Conservation (phyloP, 2,113 vertebrate genomes). For the Dasyurus viverrinus region DNA sequence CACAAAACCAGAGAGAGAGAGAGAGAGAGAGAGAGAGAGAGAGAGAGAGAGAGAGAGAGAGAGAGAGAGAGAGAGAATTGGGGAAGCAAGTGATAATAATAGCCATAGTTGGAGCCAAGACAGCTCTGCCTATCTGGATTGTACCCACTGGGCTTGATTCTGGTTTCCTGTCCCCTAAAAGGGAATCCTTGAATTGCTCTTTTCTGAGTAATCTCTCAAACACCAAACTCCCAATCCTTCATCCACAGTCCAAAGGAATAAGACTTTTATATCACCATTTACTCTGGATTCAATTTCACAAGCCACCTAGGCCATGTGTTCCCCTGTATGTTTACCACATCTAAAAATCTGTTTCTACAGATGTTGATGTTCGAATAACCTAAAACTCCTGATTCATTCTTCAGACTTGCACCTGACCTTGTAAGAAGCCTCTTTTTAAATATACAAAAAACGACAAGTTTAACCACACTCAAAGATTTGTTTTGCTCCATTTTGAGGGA, state of each 20-base stretch:
- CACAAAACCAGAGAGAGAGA: not conserved
- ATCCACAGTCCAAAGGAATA: not conserved
- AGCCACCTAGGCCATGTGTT: not conserved
- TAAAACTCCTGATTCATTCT: conserved; percentile 6
- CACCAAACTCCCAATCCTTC: not conserved
- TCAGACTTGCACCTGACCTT: not conserved
- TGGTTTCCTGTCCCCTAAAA: not conserved
- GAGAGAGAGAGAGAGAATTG: not conserved
- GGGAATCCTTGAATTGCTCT: not conserved
- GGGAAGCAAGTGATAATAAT: not conserved
- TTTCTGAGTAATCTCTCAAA: not conserved
- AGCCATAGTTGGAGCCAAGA: not conserved
- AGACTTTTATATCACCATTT: not conserved
- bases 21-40: too few species aligned
- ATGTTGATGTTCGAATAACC: not conserved
- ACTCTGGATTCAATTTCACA: not conserved
- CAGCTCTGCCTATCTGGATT: not conserved
- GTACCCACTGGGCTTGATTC: not conserved
- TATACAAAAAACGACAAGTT: not conserved
- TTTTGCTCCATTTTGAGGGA: not conserved
- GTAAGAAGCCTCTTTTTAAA: not conserved
- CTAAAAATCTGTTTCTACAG: not conserved
- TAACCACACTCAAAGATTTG: not conserved
- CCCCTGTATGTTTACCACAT: not conserved
- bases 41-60: too few species aligned